Conservation (phyloP, 2,888 invertebrate species). For the Chrysolina haemoptera region DNA sequence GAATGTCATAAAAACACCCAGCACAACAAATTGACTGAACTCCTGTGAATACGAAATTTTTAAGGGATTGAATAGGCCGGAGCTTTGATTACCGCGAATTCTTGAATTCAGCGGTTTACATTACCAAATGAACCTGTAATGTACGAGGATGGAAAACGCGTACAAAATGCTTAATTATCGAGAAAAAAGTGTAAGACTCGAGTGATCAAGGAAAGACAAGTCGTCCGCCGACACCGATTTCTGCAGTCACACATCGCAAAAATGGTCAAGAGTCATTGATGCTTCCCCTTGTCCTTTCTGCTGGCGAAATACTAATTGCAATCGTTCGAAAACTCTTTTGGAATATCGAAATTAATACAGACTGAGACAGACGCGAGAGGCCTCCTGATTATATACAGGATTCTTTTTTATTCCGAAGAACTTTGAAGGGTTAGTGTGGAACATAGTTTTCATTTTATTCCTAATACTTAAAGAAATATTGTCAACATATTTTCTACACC, state of each 20-base stretch:
- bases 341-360: not conserved
- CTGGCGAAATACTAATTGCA: not conserved
- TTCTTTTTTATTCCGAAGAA: too few species aligned
- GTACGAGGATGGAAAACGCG: constrained; percentile 14
- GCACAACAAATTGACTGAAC: constrained; percentile 65
- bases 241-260: constrained; percentile 2
- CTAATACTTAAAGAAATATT: too few species aligned
- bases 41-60: constrained; percentile 50
- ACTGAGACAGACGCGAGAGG: not conserved
- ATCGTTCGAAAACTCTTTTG: not conserved
- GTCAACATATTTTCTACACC: too few species aligned
- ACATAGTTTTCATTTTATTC: too few species aligned
- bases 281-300: not conserved
- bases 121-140: constrained; percentile 40
- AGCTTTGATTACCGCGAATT: constrained; percentile 47
- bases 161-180: constrained; percentile 40
- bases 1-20: constrained; percentile 65
- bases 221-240: constrained; percentile 21
- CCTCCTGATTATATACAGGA: too few species aligned
- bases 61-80: constrained; percentile 33
- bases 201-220: constrained; percentile 26
- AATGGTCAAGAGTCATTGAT: constrained; percentile 4
- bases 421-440: too few species aligned
- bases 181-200: constrained; percentile 29
- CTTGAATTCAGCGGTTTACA: constrained; percentile 43